phyloP scores from a whole-genome alignment of 2,888 invertebrate species.

The Tetropium fuscum region DNA sequence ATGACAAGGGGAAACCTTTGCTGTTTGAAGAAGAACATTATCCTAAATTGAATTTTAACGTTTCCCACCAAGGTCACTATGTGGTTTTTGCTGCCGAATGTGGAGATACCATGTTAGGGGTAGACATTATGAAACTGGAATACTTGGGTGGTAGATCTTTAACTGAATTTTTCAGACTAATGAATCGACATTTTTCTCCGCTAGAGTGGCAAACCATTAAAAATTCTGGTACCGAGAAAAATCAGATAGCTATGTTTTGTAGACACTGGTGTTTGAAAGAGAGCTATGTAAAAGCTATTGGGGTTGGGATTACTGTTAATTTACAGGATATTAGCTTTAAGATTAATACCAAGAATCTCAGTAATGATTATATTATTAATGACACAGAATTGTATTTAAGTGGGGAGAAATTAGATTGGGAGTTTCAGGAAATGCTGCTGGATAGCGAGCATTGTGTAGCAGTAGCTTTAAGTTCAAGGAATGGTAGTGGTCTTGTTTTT shows the following conservation, averaged over 20 bases:
- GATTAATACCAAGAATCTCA: slow-evolving; percentile 70
- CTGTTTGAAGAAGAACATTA: slow-evolving; percentile 54
- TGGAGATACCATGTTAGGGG: slow-evolving; percentile 70
- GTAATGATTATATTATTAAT: slow-evolving; percentile 65
- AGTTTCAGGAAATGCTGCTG: slow-evolving; percentile 86
- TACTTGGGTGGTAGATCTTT: slow-evolving; percentile 78
- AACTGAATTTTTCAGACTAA: slow-evolving; percentile 87
- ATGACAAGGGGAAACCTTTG: slow-evolving; percentile 79
- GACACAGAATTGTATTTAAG: slow-evolving; percentile 78
- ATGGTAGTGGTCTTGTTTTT: slow-evolving; percentile 62
- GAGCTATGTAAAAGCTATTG: slow-evolving; percentile 92
- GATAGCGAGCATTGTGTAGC: slow-evolving; percentile 83
- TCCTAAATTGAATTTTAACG: slow-evolving; percentile 75
- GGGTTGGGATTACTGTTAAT: slow-evolving; percentile 85
- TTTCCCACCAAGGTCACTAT: slow-evolving; percentile 92
- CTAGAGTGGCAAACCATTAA: slow-evolving; percentile 85
- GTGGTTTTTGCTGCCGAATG: slow-evolving; percentile 83
- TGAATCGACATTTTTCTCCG: slow-evolving; percentile 85
- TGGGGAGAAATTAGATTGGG: slow-evolving; percentile 73
- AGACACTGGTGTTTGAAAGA: slow-evolving; percentile 95
- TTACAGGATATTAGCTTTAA: slow-evolving; percentile 82
- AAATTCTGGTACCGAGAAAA: slow-evolving; percentile 68
- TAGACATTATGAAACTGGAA: slow-evolving; percentile 92
- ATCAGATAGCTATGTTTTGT: slow-evolving; percentile 85
- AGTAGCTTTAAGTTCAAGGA: slow-evolving; percentile 71